A percentile compares a stretch with the other conserved stretches of the same genome.
These are phyloP conservation scores for Cheumatopsyche charites DNA, from an alignment of 1,140 invertebrate genomes.

Conservation along the genomic window DNA sequence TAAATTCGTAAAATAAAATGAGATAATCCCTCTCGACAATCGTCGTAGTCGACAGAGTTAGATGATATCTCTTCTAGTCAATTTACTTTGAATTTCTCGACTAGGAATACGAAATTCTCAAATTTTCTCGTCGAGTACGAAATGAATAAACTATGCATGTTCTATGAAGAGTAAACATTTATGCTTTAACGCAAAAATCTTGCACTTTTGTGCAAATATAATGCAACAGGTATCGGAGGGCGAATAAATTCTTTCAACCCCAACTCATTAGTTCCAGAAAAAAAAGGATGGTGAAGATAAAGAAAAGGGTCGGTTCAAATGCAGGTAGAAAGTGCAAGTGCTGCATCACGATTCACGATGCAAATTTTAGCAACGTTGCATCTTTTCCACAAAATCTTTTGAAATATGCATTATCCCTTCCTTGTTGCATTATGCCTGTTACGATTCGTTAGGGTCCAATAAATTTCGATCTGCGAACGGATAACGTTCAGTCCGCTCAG, in stretches of 20 bases:
- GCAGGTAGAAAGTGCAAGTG: conserved; percentile 48
- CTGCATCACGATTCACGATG: conserved; percentile 38
- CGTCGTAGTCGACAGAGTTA: too few species aligned
- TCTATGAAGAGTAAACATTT: neutral
- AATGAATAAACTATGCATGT: too few species aligned
- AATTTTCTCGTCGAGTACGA: too few species aligned
- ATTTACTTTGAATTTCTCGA: too few species aligned
- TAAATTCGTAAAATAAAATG: too few species aligned
- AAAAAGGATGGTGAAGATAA: conserved; percentile 27
- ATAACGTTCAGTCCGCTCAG: too few species aligned
- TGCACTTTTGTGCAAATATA: conserved; percentile 38
- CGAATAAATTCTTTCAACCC: conserved; percentile 1
- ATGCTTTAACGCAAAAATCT: neutral
- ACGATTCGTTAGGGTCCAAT: too few species aligned
- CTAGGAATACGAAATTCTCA: too few species aligned
- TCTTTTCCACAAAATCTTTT: neutral
- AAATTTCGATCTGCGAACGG: too few species aligned
- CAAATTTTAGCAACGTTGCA: conserved; percentile 26
- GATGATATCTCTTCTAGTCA: too few species aligned
- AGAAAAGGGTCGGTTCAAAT: conserved; percentile 6
- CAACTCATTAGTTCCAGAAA: conserved; percentile 34
- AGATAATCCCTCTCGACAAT: too few species aligned
- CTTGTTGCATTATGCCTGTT: neutral
- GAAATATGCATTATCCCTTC: conserved; percentile 33
- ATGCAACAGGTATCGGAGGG: conserved; percentile 16